Base-by-base conservation (phyloP, 1,140 invertebrate genomes). In the Drosophila burlai region DNA sequence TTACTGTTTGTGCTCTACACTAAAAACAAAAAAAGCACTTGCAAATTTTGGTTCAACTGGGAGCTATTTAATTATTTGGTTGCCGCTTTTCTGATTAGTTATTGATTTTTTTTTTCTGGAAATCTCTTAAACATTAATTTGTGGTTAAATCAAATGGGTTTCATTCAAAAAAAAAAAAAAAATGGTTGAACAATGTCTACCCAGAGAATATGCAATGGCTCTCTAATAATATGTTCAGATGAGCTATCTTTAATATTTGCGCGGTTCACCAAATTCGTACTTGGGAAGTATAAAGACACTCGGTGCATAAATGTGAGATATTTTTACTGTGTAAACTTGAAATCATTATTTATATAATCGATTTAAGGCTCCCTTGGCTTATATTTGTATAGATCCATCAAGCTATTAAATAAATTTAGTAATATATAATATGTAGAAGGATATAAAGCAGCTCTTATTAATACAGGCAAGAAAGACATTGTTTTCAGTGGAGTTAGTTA, bases 401-500 rank as follows among this genome's bases (percentile, higher is more conserved):
- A 16, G 5, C 4, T 7, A 40, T 16, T 16, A 0, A 40, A 6
- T 16, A 40, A 16, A 40, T 3, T 16, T 7, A 16, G 6, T 40
- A 40, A 2, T 5, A 2, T 5, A 3, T 8, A 40, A 16, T 40
- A 16, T 16, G 3, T 16, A 6, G 0, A 7, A 40, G 3, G 15
- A 1, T 29, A 29, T 29, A 29, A 29, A 29, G 29, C 7, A 29
- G 29, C 29, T 7, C 29, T 29, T 16, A 6, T 40, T 15, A 40
- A 40, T 43, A n/a, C 1, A 18, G n/a, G n/a, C 1, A n/a, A 43
- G 13, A 24, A 26, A 47, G 0, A 7, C 8, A 4, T 29, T 26
- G 40, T 60, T 62, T 40, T 65, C 34, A 40, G 63, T 76, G 61
- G 29, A 45, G 5, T 34, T 73, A 50, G 62, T 47, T 80, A 65